Base-by-base conservation (phyloP, 2,888 invertebrate species). In the Brenthis daphne region DNA sequence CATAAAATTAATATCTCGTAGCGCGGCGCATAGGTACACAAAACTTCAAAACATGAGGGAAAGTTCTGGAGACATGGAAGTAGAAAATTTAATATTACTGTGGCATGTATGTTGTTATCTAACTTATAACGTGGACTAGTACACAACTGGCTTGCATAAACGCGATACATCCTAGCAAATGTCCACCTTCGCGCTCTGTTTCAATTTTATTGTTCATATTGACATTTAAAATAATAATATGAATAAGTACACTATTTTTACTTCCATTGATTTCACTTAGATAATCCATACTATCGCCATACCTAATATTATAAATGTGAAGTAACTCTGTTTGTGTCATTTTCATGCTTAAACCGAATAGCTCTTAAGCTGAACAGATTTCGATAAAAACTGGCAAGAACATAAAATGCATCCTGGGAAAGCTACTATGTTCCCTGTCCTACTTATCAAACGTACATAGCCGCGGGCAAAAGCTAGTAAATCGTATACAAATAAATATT, bases 61-160 rank as follows among this genome's bases (percentile, higher is more conserved):
- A 89, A 82, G 89, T 89, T 83, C 83, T 79, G 79, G 84, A 82
- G 87, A 88, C 86, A 86, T 81, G 83, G 80, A 85, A 85, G 80
- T 83, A 79, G 83, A 79, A 86, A 89, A 87, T 89, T 86, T 88
- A 85, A 89, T 88, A 89, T 87, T 85, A 83, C 74, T 76, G 75
- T 76, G 76, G 80, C 80, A 81, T 80, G 78, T 82, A 73, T 66
- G 69, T 73, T 70, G 67, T 71, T 75, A 72, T 65, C 60, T 71
- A 72, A 74, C 74, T 74, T 71, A 70, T 72, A 69, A 68, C 69
- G 74, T 74, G 76, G 74, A 77, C 77, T 78, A 78, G 79, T 80
- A 80, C 60, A 47, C 64, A 71, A 64, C 65, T 72, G 68, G 37
- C 37, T 66, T 69, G 64, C 64, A 66, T 66, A 67, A 67, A 70